Evolutionary conservation across 2,113 vertebrate genomes (phyloP).

Genomic region (Pholis gunnellus): DNA sequence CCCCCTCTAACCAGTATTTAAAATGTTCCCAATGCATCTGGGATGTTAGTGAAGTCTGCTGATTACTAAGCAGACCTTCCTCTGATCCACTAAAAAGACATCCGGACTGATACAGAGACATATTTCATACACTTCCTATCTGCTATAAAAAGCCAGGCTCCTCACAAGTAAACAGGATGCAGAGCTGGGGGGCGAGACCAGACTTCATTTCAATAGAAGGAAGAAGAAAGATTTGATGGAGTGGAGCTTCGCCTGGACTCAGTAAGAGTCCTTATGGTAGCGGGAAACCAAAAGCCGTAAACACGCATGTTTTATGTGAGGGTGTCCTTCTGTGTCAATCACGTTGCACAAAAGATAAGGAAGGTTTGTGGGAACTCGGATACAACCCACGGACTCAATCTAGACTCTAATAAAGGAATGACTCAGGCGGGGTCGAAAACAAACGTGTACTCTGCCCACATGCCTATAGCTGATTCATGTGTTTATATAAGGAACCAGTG

Average conservation of each 20-base stretch:
- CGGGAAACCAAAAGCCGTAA: conserved; percentile 26
- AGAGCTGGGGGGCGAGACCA: not conserved
- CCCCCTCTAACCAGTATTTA: not conserved
- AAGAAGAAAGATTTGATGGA: conserved; percentile 50
- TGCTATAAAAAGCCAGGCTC: conserved; percentile 48
- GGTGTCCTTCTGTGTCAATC: not conserved
- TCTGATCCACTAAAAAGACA: conserved; percentile 43
- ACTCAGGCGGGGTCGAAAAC: not conserved
- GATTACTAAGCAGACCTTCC: conserved; percentile 27
- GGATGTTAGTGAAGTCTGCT: not conserved
- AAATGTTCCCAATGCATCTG: not conserved
- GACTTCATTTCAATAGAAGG: conserved; percentile 59
- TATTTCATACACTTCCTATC: conserved; percentile 59
- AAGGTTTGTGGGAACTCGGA: conserved; percentile 20
- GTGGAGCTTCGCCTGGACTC: conserved; percentile 7
- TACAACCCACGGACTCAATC: not conserved
- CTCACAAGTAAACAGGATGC: conserved; percentile 73
- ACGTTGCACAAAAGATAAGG: conserved; percentile 3
- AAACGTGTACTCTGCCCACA: conserved; percentile 42
- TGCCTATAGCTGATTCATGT: conserved; percentile 21
- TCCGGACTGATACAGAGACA: conserved; percentile 41
- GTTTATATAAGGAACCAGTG: conserved; percentile 29
- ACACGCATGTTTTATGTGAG: not conserved
- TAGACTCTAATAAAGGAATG: conserved; percentile 24
- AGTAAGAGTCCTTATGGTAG: conserved; percentile 7